phyloP scores from a whole-genome alignment of 2,113 vertebrate genomes.

The Dromas ardeola region DNA sequence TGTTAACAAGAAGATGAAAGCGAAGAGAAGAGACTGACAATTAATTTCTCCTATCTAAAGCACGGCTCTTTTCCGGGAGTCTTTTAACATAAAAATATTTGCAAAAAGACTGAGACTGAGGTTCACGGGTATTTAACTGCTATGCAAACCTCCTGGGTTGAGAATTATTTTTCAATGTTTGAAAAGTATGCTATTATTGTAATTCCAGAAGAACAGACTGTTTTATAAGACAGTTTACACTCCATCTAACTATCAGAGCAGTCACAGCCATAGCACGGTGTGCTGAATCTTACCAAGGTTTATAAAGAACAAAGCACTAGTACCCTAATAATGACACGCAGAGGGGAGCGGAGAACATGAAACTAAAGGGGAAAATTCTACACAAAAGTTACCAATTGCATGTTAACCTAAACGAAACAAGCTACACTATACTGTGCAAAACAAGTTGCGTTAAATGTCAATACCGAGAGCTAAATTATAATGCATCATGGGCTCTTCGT shows the following conservation, averaged over 20 bases:
- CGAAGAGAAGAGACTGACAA: not conserved
- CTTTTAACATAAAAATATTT: not conserved
- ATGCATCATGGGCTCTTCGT: not conserved
- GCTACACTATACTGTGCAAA: not conserved
- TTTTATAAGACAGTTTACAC: not conserved
- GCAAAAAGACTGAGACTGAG: not conserved
- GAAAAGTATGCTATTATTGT: not conserved
- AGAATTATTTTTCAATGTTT: not conserved
- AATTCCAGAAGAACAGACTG: not conserved
- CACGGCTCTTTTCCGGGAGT: not conserved
- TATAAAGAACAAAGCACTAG: not conserved
- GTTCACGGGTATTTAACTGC: not conserved
- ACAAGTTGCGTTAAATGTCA: not conserved
- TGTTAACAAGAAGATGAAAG: not conserved
- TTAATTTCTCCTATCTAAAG: not conserved
- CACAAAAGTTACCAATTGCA: not conserved
- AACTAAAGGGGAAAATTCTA: not conserved
- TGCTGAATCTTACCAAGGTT: not conserved
- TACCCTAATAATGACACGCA: fast-evolving
- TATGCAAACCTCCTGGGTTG: not conserved
- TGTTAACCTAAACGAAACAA: not conserved
- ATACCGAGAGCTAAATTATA: not conserved
- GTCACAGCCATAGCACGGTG: not conserved
- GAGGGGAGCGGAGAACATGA: not conserved
- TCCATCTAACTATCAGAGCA: not conserved